Evolutionary conservation across 1,140 invertebrate genomes (phyloP).

Genomic region (Caenorhabditis elegans): WBcel235 BX284604.4:7336001-7336500

Average conservation of each 20-base stretch:
- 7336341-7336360: background rate
- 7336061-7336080: background rate
- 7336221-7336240: background rate
- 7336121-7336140: background rate
- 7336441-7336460: no score
- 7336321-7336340: background rate
- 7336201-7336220: background rate
- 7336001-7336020: background rate
- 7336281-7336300: background rate
- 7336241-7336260: background rate
- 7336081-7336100: background rate
- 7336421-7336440: no score
- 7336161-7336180: background rate
- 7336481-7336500: no score
- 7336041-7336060: background rate
- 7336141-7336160: background rate
- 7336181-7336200: background rate
- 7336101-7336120: conserved; percentile 11
- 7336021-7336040: background rate
- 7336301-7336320: conserved; percentile 13
- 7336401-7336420: no score
- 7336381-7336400: no score
- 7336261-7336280: background rate
- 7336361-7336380: background rate
- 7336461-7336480: no score